Percentiles rank a stretch among this genome's conserved stretches.
These are phyloP conservation scores for Labeo rohita DNA, from an alignment of 2,113 vertebrate species.

Conservation along the genomic window DNA sequence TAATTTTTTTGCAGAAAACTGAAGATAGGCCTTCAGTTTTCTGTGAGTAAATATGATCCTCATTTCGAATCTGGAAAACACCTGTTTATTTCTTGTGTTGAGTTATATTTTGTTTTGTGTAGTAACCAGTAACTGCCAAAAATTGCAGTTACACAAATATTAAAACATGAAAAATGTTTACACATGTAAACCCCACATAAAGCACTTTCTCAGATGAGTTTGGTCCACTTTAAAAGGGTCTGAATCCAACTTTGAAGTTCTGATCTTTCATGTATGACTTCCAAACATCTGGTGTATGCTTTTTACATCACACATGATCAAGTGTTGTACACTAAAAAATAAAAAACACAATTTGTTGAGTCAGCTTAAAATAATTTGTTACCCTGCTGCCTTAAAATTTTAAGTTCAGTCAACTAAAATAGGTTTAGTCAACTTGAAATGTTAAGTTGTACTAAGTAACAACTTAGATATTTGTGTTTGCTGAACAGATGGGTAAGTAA, in stretches of 20 bases:
- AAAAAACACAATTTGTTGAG: too few species aligned
- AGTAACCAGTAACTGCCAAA: background rate
- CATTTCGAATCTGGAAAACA: background rate
- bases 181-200: background rate
- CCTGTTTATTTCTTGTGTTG: background rate
- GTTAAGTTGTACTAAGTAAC: too few species aligned
- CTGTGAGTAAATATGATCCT: background rate
- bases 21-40: background rate
- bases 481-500: too few species aligned
- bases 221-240: background rate
- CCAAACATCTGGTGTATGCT: too few species aligned
- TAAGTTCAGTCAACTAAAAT: too few species aligned
- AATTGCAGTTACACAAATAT: background rate
- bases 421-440: too few species aligned
- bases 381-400: too few species aligned
- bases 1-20: background rate
- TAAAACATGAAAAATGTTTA: background rate
- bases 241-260: background rate
- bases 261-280: background rate
- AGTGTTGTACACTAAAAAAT: too few species aligned
- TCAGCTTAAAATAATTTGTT: too few species aligned
- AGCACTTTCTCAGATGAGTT: background rate
- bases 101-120: background rate
- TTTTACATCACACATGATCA: too few species aligned
- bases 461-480: too few species aligned